Evolutionary conservation across 2,113 vertebrate species (phyloP), one percentile per base, ranked within the genome.

Genomic region (Puffinus mauretanicus): DNA sequence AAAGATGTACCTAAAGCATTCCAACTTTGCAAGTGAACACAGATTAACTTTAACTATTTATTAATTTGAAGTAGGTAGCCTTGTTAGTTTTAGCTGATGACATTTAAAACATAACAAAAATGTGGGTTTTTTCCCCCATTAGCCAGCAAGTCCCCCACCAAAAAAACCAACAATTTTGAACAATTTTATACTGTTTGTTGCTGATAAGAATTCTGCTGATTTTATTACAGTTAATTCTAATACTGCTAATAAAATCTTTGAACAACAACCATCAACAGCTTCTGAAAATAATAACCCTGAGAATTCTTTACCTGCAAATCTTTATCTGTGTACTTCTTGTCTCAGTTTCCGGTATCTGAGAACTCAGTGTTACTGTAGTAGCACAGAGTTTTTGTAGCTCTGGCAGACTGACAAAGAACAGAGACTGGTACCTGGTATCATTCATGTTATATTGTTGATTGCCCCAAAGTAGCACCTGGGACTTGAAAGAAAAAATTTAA

Each of bases 291-390:
- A 32, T 2, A 92, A 46, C 6, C 7, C 55, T 83, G 30, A 79
- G 24, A 80, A 77, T 11, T 62, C 52, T 91, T 97, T 96, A 99
- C 99, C 99, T 99, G 98, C 99, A 99, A 73, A 96, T 98, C 89
- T 98, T 98, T 69, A 99, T 91, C 96, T 99, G 99, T 34, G 34
- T 90, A 88, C 90, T 99, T 93, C 98, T 98, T 36, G 83, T 82
- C 40, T 98, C 98, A 40, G 92, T 47, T 44, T 97, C 97, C 2
- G 91, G 77, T 58, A 96, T 38, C 15, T 52, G 91, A 73, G 88
- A 81, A 69, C 78, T 96, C 82, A 99, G 46, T 13, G 75, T 97
- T 88, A 99, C 38, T 21, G 95, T 98, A 60, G 98, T 55, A 24
- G 97, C 96, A 85, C 98, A 98, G 64, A 99, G 97, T n/a, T 95